A percentile compares a stretch with the other conserved stretches of the same genome.
These are phyloP conservation scores for Anarhynchus alexandrinus DNA, from an alignment of 2,113 vertebrate genomes.

Conservation along the genomic window DNA sequence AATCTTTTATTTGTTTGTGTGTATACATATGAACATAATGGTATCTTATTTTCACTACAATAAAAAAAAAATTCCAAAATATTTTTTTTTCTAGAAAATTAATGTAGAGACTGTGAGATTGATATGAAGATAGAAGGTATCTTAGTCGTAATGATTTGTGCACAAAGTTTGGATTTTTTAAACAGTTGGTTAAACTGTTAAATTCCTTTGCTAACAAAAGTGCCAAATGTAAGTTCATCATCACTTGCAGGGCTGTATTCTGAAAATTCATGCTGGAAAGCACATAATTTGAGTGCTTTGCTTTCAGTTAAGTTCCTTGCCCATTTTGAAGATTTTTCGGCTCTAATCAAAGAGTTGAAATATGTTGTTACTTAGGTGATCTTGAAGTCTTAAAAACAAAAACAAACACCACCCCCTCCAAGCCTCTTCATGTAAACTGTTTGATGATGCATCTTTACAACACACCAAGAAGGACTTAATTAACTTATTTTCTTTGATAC, in stretches of 20 bases:
- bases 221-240: not conserved
- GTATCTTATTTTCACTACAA: conserved; percentile 55
- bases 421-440: not conserved
- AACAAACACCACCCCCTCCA: not conserved
- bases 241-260: not conserved
- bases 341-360: not conserved
- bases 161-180: not conserved
- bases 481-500: not conserved
- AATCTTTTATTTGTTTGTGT: conserved; percentile 21
- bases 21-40: not conserved
- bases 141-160: not conserved
- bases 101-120: not conserved
- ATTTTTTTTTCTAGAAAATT: not conserved
- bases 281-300: not conserved
- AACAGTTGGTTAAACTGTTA: not conserved
- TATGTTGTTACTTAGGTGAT: not conserved
- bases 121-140: not conserved
- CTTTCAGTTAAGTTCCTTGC: not conserved
- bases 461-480: not conserved
- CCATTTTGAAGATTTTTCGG: not conserved
- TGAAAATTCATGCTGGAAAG: not conserved
- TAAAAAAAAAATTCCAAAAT: conserved; percentile 50
- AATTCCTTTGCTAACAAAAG: not conserved
- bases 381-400: not conserved
- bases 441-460: not conserved